These are phyloP conservation scores for Pangasianodon gigas DNA, from an alignment of 2,113 vertebrate species.

Conservation along the genomic window DNA sequence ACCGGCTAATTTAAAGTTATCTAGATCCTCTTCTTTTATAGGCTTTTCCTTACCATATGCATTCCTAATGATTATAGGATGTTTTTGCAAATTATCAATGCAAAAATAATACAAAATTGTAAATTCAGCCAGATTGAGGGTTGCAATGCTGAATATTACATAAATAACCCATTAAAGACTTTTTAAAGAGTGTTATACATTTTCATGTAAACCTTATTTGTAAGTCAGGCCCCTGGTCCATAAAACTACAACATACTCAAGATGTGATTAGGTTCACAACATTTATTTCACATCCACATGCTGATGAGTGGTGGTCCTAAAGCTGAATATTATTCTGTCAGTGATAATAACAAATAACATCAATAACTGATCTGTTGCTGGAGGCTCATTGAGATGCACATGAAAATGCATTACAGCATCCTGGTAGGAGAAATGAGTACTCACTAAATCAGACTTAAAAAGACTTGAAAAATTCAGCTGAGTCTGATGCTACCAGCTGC, in stretches of 20 bases:
- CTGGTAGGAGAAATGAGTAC: neutral
- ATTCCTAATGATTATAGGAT: neutral
- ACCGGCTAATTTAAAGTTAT: neutral
- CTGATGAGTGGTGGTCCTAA: neutral
- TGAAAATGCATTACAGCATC: neutral
- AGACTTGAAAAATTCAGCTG: neutral
- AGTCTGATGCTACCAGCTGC: neutral
- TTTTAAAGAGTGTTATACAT: neutral
- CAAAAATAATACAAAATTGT: neutral
- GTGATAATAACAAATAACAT: neutral
- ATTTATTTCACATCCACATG: neutral
- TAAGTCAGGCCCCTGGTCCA: neutral
- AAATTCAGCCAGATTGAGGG: neutral
- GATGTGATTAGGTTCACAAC: neutral
- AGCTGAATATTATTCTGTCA: neutral
- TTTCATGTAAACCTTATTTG: neutral
- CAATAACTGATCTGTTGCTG: neutral
- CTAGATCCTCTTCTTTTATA: neutral
- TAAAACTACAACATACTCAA: neutral
- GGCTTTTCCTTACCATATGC: neutral
- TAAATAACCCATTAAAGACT: neutral
- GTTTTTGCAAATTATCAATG: neutral
- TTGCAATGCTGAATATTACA: neutral
- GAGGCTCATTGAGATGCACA: neutral
- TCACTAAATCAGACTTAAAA: neutral